These are phyloP conservation scores for Cricetomys ansorgei DNA, from an alignment of 2,113 vertebrate genomes.

Conservation along the genomic window DNA sequence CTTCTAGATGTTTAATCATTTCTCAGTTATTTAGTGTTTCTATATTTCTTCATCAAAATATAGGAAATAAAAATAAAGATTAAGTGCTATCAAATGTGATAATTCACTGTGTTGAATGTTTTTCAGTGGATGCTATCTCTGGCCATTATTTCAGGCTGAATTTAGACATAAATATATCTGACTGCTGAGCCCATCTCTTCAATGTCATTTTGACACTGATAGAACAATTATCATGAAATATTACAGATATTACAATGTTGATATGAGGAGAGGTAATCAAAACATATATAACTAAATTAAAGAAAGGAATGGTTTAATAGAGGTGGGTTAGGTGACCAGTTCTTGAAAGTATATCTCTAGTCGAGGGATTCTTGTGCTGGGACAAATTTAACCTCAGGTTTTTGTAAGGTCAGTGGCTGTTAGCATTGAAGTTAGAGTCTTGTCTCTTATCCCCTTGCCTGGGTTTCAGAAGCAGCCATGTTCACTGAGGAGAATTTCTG, in stretches of 20 bases:
- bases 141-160: neutral
- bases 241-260: neutral
- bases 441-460: neutral
- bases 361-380: neutral
- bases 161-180: neutral
- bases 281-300: neutral
- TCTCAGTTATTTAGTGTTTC: neutral
- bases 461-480: neutral
- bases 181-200: neutral
- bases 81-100: neutral
- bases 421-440: neutral
- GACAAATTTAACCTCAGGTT: neutral
- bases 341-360: neutral
- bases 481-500: neutral
- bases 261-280: neutral
- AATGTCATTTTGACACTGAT: neutral
- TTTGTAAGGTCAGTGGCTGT: neutral
- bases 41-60: neutral
- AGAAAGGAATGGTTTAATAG: neutral
- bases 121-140: neutral
- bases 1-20: neutral
- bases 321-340: neutral
- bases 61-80: neutral
- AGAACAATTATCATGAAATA: neutral
- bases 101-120: neutral